Evolutionary conservation across 2,888 invertebrate genomes (phyloP), one percentile per base, ranked within the genome.

Genomic region (Copidosoma aretas): DNA sequence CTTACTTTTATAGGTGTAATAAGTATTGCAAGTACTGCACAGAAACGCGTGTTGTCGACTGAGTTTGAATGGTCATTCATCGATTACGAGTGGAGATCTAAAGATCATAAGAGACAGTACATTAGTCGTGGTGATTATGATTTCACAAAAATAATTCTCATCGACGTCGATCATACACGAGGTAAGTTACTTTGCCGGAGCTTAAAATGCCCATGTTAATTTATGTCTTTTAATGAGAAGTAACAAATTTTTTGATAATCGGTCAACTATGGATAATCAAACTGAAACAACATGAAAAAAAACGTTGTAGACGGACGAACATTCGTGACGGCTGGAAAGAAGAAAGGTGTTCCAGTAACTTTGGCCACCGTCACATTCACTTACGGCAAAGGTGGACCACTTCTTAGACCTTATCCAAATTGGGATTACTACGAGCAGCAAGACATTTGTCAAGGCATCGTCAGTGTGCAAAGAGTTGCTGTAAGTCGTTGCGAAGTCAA

Each of bases 391-490:
- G 86, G 86, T 56, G 64, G 64, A 21, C 64, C 1, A 88, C 86
- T 0, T 86, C 92, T 10, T 73, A 78, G 78, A 25, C 87, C 88
- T 0, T 91, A 90, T 81, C 91, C 91, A 0, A 85, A 86, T 81
- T 91, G 90, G 82, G 79, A 84, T n/a, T 88, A 87, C 87, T 88
- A 70, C 49, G 87, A 90, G 73, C 87, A 87, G 74, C 88, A 88
- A 0, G 67, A 88, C 79, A 15, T 46, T 2, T 84, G 88, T 46
- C 88, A 89, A 19, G 84, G 21, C 24, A n/a, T 93, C 51, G 89
- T 90, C 0, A 92, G 91, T 0, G 92, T 91, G 3, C 91, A 90
- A 76, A 85, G 93, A 78, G 85, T 89, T n/a, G 87, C 89, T 75
- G 92, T 92, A 83, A 86, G 88, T 87, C 19, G 10, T 12, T 19